Conservation (phyloP, 2,888 invertebrate genomes). For the Drosophila parthenogenetica region DNA sequence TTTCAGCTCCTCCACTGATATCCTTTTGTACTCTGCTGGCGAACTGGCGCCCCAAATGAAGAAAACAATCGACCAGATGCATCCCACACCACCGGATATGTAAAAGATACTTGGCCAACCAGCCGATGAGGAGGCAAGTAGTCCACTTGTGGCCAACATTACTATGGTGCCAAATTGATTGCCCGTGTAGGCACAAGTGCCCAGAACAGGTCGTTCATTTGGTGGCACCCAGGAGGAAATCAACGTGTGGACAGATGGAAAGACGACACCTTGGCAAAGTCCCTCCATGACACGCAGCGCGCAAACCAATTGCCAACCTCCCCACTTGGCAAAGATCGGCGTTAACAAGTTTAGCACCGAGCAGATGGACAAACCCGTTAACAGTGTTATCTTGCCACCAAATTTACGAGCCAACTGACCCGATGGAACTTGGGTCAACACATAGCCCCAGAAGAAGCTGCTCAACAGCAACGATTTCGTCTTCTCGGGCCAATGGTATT, state of each 20-base stretch:
- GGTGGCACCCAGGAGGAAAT: conserved; percentile 90
- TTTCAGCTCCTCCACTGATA: conserved; percentile 87
- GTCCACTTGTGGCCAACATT: conserved; percentile 90
- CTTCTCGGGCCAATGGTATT: conserved; percentile 87
- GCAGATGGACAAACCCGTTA: conserved; percentile 87
- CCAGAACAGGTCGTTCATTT: conserved; percentile 88
- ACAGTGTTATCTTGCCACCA: conserved; percentile 89
- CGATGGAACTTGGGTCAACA: conserved; percentile 88
- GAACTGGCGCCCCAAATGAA: conserved; percentile 88
- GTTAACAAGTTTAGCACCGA: conserved; percentile 89
- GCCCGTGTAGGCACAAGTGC: conserved; percentile 89
- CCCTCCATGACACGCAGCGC: conserved; percentile 89
- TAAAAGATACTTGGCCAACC: conserved; percentile 94
- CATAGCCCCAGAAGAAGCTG: conserved; percentile 90
- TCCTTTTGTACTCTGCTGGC: conserved; percentile 87
- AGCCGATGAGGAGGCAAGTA: conserved; percentile 88
- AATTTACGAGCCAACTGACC: conserved; percentile 90
- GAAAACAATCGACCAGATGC: conserved; percentile 88
- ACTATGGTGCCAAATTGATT: conserved; percentile 92
- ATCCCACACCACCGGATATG: conserved; percentile 88
- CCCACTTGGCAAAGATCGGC: conserved; percentile 88
- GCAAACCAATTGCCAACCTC: conserved; percentile 88
- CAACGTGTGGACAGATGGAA: conserved; percentile 89
- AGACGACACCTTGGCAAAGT: conserved; percentile 88
- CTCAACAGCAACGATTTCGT: conserved; percentile 87